Conservation (phyloP, 2,888 invertebrate genomes). For the Melanophora roralis region DNA sequence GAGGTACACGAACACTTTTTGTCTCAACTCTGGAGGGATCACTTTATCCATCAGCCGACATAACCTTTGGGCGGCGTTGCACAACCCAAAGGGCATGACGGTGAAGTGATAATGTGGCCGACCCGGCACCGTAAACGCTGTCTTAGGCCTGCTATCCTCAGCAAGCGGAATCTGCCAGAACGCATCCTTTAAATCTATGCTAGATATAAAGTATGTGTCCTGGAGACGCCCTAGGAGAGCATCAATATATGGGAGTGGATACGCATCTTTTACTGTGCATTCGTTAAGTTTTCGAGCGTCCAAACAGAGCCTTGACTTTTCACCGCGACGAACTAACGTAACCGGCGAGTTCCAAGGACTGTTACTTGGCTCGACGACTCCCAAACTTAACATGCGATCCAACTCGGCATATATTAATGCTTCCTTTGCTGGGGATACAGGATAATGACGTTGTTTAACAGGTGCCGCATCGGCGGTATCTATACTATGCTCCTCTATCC, state of each 20-base stretch:
- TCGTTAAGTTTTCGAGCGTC: conserved; percentile 30
- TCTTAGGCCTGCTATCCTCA: no score
- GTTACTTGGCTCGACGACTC: not conserved
- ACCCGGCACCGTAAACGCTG: no score
- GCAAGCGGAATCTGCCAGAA: no score
- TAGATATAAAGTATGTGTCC: conserved; percentile 33
- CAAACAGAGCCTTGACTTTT: conserved; percentile 1
- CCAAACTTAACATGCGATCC: conserved; percentile 20
- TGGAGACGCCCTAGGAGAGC: conserved; percentile 17
- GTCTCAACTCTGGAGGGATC: no score
- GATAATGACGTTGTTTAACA: conserved; percentile 29
- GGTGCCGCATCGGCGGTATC: not conserved
- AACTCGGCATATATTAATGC: conserved; percentile 33
- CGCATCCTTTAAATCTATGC: conserved; percentile 42
- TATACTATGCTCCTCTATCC: not conserved
- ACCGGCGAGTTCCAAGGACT: conserved; percentile 27
- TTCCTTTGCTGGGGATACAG: not conserved
- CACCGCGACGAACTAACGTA: conserved; percentile 1
- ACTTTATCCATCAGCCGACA: no score
- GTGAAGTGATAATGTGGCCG: no score
- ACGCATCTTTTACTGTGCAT: conserved; percentile 23
- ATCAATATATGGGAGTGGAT: conserved; percentile 35
- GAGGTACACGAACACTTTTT: no score
- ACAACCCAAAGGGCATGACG: no score
- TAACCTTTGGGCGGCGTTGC: no score